Base-by-base conservation (phyloP, 2,888 invertebrate species). In the Pyralis farinalis region DNA sequence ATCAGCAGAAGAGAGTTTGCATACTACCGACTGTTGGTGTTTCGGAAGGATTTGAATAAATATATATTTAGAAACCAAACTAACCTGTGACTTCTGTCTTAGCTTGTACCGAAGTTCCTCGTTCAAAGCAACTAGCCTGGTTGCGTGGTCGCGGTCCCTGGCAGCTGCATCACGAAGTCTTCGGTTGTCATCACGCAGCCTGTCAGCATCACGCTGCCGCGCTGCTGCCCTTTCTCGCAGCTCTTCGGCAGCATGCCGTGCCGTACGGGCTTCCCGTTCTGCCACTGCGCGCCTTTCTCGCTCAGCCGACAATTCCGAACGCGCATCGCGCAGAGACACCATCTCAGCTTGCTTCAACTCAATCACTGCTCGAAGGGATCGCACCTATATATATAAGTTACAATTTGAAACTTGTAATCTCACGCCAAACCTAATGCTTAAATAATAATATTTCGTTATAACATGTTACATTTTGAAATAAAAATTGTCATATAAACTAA, bases 91-190 rank as follows among this genome's bases (percentile, higher is more conserved):
- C 71, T 95, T 95, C 72, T 96, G 95, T 61, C 94, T 91, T 43
- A 97, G 90, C 66, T 95, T 95, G 93, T 96, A 98, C 59, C 95
- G 92, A 1, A 97, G 90, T 77, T 97, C 96, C 80, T 98, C 98
- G 68, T 97, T 97, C 67, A 95, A 93, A 65, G 95, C 94, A 0
- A 93, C 92, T 34, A 97, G 80, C 1, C 96, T 90, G 46, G 94
- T 92, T 61, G 95, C 95, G 51, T 95, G 94, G 63, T 95, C 94
- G 1, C 92, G 88, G 71, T 97, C 95, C 41, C 95, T 92, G 34
- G 94, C 94, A 43, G 93, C 93, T 1, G 92, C 91, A 49, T 95
- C 94, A 27, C 93, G 87, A 40, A 97, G 81, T 34, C 93, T 91
- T 48, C 95, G 92, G 65, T 96, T 94, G 62, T 96, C 87, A 51